phyloP scores from a whole-genome alignment of 2,113 vertebrate genomes.

The Centropus bengalensis region DNA sequence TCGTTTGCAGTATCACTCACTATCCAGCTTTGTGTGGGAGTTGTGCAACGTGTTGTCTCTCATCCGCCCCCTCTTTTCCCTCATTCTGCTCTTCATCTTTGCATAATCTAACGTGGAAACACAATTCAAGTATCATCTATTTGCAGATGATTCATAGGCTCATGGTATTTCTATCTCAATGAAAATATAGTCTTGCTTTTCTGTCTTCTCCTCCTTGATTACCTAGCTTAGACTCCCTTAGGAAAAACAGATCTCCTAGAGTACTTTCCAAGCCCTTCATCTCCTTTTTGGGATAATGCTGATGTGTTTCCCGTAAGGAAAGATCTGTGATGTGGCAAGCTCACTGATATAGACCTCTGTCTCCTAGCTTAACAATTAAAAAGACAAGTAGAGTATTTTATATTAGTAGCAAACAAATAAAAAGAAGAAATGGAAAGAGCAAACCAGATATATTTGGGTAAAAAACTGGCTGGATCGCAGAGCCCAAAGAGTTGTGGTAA shows the following conservation, averaged over 20 bases:
- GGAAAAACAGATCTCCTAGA: not conserved
- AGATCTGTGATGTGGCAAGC: not conserved
- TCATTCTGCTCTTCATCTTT: slow-evolving; percentile 29
- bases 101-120: slow-evolving; percentile 19
- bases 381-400: not conserved
- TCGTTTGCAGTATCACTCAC: not conserved
- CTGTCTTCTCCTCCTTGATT: not conserved
- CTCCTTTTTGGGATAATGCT: not conserved
- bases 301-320: not conserved
- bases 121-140: slow-evolving; percentile 23
- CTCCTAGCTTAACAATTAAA: not conserved
- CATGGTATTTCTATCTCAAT: slow-evolving; percentile 3
- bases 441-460: not conserved
- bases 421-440: not conserved
- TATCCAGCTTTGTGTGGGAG: slow-evolving; percentile 5
- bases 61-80: not conserved
- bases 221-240: not conserved
- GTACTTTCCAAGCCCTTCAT: not conserved
- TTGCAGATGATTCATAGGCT: slow-evolving; percentile 35
- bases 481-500: too few relatives aligned
- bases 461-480: too few relatives aligned
- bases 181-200: slow-evolving; percentile 14
- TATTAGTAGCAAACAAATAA: not conserved
- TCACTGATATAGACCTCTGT: not conserved
- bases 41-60: slow-evolving; percentile 28